Conservation (phyloP, 2,888 invertebrate species). For the Diaphora mendica region DNA sequence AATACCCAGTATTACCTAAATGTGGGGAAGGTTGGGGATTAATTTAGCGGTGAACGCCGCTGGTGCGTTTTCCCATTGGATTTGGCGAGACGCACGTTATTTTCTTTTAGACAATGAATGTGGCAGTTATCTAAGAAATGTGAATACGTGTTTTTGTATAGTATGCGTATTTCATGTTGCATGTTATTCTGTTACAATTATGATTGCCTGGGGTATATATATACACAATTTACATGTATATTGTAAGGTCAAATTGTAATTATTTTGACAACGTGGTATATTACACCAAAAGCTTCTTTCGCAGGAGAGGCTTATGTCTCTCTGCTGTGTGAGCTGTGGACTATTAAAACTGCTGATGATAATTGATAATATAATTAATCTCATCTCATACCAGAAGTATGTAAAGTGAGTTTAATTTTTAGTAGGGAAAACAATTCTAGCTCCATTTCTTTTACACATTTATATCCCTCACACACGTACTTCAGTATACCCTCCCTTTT, state of each 20-base stretch:
- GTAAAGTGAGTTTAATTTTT: not conserved
- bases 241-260: too few species aligned
- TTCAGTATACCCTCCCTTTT: conserved; percentile 34
- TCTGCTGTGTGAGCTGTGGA: too few species aligned
- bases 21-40: conserved; percentile 71
- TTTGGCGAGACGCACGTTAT: conserved; percentile 43
- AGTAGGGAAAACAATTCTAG: not conserved
- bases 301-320: too few species aligned
- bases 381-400: not conserved
- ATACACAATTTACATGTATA: not conserved
- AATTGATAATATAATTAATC: too few species aligned
- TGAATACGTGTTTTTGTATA: conserved; percentile 25
- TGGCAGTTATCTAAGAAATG: conserved; percentile 36
- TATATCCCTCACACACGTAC: conserved; percentile 27
- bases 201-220: not conserved
- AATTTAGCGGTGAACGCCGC: conserved; percentile 66
- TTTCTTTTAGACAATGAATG: conserved; percentile 46
- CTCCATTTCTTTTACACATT: not conserved
- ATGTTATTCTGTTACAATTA: conserved; percentile 14
- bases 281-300: too few species aligned
- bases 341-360: too few species aligned
- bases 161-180: conserved; percentile 23
- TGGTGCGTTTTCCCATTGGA: conserved; percentile 59
- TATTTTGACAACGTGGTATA: too few species aligned
- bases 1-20: conserved; percentile 72